Evolutionary conservation across 2,113 vertebrate genomes (phyloP).

Genomic region (Aphyosemion australe): DNA sequence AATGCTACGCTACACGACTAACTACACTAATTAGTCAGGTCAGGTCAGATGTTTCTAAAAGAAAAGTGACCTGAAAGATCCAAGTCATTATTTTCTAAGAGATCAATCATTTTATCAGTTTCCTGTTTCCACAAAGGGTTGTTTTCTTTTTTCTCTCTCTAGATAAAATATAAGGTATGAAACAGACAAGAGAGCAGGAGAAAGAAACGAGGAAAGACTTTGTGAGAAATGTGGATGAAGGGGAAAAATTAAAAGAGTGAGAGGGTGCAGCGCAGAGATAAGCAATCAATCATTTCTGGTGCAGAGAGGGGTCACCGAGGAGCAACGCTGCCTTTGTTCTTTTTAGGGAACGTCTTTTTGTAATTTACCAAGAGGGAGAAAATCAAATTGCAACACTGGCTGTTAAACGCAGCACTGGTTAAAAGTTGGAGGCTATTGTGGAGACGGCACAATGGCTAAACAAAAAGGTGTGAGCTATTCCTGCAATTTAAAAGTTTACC

Average conservation of each 20-base stretch:
- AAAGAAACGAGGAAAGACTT: slow-evolving; percentile 34
- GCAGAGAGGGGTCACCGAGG: slow-evolving; percentile 41
- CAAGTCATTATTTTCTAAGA: not conserved
- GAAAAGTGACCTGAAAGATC: not conserved
- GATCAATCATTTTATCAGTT: slow-evolving; percentile 25
- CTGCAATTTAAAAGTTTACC: not conserved
- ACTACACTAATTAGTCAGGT: not conserved
- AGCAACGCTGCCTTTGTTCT: slow-evolving; percentile 31
- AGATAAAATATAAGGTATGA: slow-evolving; percentile 11
- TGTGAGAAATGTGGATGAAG: slow-evolving; percentile 38
- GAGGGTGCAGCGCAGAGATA: slow-evolving; percentile 35
- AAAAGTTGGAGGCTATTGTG: not conserved
- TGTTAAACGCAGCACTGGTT: not conserved
- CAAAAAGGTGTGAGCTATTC: not conserved
- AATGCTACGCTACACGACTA: not conserved
- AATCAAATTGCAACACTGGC: slow-evolving; percentile 21
- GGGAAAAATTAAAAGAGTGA: not conserved
- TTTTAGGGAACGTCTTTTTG: slow-evolving; percentile 48
- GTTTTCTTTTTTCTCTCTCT: slow-evolving; percentile 1
- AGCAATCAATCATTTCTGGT: slow-evolving; percentile 58
- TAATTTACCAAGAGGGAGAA: slow-evolving; percentile 34
- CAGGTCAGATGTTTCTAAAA: not conserved
- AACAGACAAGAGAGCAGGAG: slow-evolving; percentile 20
- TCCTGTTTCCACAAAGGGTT: slow-evolving; percentile 11
- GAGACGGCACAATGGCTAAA: not conserved